A percentile compares a stretch with the other conserved stretches of the same genome.
phyloP scores from a whole-genome alignment of 2,113 vertebrate species.

The Smithornis capensis region DNA sequence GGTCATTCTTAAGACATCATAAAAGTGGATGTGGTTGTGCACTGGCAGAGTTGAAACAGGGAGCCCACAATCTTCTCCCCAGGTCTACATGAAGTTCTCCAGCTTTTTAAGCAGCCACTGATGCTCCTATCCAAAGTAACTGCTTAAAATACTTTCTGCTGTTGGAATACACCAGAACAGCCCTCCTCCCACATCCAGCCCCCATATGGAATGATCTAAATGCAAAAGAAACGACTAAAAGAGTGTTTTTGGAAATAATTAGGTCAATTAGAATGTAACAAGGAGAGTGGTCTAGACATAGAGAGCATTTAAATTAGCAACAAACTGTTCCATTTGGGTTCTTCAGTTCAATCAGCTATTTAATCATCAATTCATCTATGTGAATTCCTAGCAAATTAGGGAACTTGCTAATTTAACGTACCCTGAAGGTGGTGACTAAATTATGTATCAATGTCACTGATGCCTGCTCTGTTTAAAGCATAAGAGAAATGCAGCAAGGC shows the following conservation, averaged over 20 bases:
- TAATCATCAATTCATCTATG: conserved; percentile 59
- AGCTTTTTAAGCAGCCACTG: not conserved
- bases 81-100: not conserved
- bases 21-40: not conserved
- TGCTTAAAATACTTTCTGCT: conserved; percentile 32
- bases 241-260: conserved; percentile 56
- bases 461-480: not conserved
- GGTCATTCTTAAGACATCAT: not conserved
- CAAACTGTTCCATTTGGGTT: conserved; percentile 49
- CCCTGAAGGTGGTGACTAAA: conserved; percentile 61
- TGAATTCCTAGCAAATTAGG: conserved; percentile 56
- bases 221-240: conserved; percentile 42
- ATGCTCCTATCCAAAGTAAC: not conserved
- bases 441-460: conserved; percentile 52
- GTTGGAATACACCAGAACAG: conserved; percentile 13
- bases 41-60: not conserved
- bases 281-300: conserved; percentile 60
- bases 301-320: conserved; percentile 53
- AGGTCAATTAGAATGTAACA: conserved; percentile 67
- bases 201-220: not conserved
- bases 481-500: not conserved
- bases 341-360: conserved; percentile 52
- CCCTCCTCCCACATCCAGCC: conserved; percentile 30
- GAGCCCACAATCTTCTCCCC: not conserved
- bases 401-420: conserved; percentile 58